Evolutionary conservation across 1,140 invertebrate species (phyloP).

Genomic region (Penaeus vannamei): DNA sequence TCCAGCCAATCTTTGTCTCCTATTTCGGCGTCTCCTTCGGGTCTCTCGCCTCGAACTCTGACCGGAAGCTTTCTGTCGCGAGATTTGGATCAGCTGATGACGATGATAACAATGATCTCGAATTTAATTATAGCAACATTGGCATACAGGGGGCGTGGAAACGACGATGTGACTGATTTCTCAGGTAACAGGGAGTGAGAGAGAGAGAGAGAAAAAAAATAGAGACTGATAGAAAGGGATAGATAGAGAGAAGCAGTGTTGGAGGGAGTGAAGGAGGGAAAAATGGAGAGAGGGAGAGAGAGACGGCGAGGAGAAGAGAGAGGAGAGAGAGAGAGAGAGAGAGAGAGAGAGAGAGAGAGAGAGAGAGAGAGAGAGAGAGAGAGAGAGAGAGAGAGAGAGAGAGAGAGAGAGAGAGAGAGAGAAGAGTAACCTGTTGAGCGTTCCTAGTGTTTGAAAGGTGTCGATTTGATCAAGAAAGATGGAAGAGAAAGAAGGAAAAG

Average conservation of each 20-base stretch:
- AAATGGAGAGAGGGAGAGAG: background rate
- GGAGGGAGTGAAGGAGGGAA: background rate
- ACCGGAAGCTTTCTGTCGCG: too few relatives aligned
- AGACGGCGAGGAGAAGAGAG: background rate
- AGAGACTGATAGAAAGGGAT: background rate
- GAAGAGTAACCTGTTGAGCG: background rate
- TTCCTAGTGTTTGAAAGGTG: background rate
- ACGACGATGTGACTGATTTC: background rate
- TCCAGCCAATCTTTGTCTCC: background rate
- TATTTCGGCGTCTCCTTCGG: background rate
- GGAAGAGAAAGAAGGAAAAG: background rate
- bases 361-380: conserved; percentile 24
- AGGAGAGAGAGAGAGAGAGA: background rate
- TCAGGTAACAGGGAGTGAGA: background rate
- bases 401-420: background rate
- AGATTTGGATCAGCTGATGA: too few relatives aligned
- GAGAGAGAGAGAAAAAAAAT: background rate
- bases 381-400: conserved; percentile 3
- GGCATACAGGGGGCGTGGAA: background rate
- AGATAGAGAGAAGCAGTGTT: background rate
- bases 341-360: background rate
- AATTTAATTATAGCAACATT: too few relatives aligned
- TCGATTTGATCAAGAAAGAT: background rate
- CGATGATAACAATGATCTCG: too few relatives aligned
- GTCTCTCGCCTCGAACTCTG: background rate